These are phyloP conservation scores for Cyprinodon brontotheroides DNA, from an alignment of 2,113 vertebrate genomes.

Conservation along the genomic window DNA sequence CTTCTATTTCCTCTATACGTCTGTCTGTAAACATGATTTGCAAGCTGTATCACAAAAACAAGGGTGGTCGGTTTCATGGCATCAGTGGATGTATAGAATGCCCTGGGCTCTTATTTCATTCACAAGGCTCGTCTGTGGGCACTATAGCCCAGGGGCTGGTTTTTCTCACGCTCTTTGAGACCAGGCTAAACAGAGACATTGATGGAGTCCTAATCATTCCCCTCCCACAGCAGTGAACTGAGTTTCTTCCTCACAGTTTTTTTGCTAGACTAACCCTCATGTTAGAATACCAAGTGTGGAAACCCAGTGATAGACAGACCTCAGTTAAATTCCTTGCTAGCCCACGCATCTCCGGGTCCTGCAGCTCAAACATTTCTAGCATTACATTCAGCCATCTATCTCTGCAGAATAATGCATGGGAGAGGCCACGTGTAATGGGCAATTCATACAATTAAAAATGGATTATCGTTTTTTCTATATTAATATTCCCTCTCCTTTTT, in stretches of 20 bases:
- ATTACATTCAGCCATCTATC: conserved; percentile 43
- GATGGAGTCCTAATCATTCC: conserved; percentile 42
- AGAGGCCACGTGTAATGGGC: conserved; percentile 20
- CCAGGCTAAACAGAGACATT: conserved; percentile 53
- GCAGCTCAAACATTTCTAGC: conserved; percentile 48
- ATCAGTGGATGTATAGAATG: conserved; percentile 39
- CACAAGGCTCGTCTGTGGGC: conserved; percentile 62
- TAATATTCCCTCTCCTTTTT: too few species aligned
- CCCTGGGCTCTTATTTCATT: conserved; percentile 59
- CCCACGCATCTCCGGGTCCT: conserved; percentile 49
- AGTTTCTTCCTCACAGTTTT: conserved; percentile 22
- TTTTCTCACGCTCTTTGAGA: conserved; percentile 69
- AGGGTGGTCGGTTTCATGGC: conserved; percentile 27
- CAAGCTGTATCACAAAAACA: conserved; percentile 25
- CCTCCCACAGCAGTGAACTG: conserved; percentile 30
- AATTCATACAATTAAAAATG: conserved; percentile 8
- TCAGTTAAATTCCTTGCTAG: conserved; percentile 43
- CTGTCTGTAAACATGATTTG: conserved; percentile 24
- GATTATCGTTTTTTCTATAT: too few species aligned
- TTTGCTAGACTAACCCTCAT: conserved; percentile 37
- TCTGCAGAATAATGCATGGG: conserved; percentile 25
- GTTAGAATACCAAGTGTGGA: conserved; percentile 33
- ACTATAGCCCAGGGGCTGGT: conserved; percentile 57
- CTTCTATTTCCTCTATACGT: conserved; percentile 40
- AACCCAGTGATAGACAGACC: conserved; percentile 47